A percentile compares a stretch with the other conserved stretches of the same genome.
These are phyloP conservation scores for Ormia ochracea DNA, from an alignment of 2,888 invertebrate species.

Conservation along the genomic window DNA sequence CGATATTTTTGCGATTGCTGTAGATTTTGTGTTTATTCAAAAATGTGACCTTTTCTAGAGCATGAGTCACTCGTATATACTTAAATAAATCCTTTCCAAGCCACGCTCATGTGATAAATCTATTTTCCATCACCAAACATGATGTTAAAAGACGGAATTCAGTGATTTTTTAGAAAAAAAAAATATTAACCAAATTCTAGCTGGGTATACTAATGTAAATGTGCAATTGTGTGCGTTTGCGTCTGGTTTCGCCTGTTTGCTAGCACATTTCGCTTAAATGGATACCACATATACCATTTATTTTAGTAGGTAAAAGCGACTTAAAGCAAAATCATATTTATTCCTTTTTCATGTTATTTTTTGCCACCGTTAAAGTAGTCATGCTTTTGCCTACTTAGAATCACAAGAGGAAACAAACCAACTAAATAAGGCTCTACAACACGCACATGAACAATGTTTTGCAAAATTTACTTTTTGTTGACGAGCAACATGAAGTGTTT, in stretches of 20 bases:
- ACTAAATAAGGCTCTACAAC: not conserved
- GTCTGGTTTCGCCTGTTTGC: conserved; percentile 4
- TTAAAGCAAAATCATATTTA: conserved; percentile 47
- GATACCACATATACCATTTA: conserved; percentile 38
- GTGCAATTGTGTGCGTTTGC: not conserved
- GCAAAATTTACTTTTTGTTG: not conserved
- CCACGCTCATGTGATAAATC: no score
- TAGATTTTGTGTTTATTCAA: no score
- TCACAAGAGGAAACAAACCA: not conserved
- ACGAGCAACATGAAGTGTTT: not conserved
- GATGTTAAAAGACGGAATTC: no score
- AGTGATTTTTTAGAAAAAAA: no score
- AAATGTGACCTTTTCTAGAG: no score
- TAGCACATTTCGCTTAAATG: conserved; percentile 36
- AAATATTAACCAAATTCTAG: no score
- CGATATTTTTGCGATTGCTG: no score
- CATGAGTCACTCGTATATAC: no score
- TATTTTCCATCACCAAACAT: no score
- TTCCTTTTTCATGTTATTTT: conserved; percentile 16
- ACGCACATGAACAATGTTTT: not conserved
- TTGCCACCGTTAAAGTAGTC: not conserved
- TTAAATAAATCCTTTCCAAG: no score
- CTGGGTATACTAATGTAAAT: not conserved
- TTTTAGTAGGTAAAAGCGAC: conserved; percentile 54
- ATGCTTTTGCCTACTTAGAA: not conserved